These are phyloP conservation scores for Myiopsitta monachus DNA, from an alignment of 2,113 vertebrate genomes.

Conservation along the genomic window DNA sequence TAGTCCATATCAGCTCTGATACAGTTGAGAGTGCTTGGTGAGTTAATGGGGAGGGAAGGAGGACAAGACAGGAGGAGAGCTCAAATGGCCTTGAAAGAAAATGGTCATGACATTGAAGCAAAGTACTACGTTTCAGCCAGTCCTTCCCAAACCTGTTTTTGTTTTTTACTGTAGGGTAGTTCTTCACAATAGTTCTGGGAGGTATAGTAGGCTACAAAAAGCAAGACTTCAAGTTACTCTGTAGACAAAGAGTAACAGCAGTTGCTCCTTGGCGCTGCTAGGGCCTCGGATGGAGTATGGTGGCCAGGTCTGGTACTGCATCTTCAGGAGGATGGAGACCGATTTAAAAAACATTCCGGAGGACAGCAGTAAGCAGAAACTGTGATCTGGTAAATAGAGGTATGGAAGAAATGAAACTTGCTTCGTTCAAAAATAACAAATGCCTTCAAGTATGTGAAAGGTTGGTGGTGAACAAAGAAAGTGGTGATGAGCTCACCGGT, in stretches of 20 bases:
- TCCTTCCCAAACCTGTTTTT: not conserved
- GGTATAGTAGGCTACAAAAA: not conserved
- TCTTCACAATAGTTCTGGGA: not conserved
- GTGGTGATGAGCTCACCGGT: fast-evolving
- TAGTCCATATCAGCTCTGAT: not conserved
- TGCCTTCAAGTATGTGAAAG: not conserved
- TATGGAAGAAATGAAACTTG: not conserved
- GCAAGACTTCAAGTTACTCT: not conserved
- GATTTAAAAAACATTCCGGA: not conserved
- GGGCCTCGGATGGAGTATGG: fast-evolving
- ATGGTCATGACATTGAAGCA: not conserved
- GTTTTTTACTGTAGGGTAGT: not conserved
- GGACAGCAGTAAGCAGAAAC: not conserved
- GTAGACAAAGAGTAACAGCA: not conserved
- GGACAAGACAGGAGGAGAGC: not conserved
- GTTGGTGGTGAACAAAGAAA: not conserved
- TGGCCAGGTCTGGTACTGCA: not conserved
- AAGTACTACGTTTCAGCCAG: not conserved
- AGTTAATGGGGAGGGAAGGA: not conserved
- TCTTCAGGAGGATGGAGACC: not conserved
- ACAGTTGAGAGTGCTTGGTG: not conserved
- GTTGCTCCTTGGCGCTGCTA: not conserved
- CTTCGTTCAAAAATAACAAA: not conserved
- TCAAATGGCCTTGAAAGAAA: not conserved
- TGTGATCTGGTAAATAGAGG: not conserved